Base-by-base conservation (phyloP, 2,113 vertebrate species). In the Alaudala cheleensis region DNA sequence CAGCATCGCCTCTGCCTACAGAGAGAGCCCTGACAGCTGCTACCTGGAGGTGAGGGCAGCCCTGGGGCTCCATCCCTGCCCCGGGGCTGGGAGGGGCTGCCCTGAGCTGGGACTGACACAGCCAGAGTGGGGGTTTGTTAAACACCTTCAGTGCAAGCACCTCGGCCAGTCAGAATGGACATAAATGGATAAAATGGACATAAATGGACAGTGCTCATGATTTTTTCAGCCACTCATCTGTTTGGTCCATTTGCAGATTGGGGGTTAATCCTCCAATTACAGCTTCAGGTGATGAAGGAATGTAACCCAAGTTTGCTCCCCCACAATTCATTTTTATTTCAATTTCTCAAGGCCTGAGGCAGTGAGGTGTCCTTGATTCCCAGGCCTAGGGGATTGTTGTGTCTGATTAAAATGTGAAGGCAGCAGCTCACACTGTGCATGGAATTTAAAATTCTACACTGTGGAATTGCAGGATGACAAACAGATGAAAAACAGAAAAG, bases 1-100 rank as follows among this genome's bases (percentile, higher is more conserved):
- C 9, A 99, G 99, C 98, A 99, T 99, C 0, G 99, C 99, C 31
- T 99, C 99, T 1, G 99, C 99, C 1, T 99, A 99, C 98, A 97
- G 99, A 42, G 99, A 99, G 97, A 99, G 98, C 64, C 99, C 99
- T 0, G 99, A 99, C 97, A 98, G 98, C 89, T 98, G 97, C 95
- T 99, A 98, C 24, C 98, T 98, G 6, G 99, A 99, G 97, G 99
- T 99, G 64, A 92, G 97, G 37, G 37, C 37, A 37, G 37, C 37
- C 37, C 37, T 37, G 37, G 37, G 37, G 37, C 37, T 37, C 37
- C 37, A 37, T 37, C 37, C 37, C 37, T 37, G 37, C 37, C 10
- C 37, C 37, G 40, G 13, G 6, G 21, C 56, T 57, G 12, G 57
- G n/a, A 60, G 57, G 14, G 57, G n/a, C 56, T 25, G 22, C 21